Evolutionary conservation across 92 coral and sea anemone genomes (phyloP), one percentile per base, ranked within the genome.

Genomic region (Ricordea florida): DNA sequence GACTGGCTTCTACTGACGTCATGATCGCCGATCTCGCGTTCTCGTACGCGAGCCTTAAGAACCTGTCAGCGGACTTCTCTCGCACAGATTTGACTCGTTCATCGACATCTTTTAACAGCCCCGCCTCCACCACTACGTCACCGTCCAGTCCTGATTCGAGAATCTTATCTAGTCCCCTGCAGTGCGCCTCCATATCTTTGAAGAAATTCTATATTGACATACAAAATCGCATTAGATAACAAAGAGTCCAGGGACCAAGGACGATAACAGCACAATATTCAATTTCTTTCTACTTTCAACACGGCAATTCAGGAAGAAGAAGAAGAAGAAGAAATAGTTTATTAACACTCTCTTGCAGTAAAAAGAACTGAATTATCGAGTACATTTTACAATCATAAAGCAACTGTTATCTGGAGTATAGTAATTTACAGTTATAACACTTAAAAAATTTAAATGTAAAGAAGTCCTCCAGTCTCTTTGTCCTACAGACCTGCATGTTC

Each of bases 101-200:
- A 74, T 92, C 87, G 24, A 90, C 66, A 57, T 82, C 90, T 52
- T 87, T 64, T 7, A 94, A 80, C 27, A 94, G 67, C 3, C 82
- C 81, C 40, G 93, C 90, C 53, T 88, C 98, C 46, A 94, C 87
- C 35, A 47, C 78, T 43, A 85, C 85, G 46, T 84, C 92, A 3
- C 76, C 98, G 46, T 94, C 94, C 26, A 22, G 65, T 18, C 94
- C 86, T 22, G 71, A 55, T 50, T 78, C 89, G 28, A 86, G 26
- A 17, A 94, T 66, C 10, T 75, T 56, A n/a, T 87, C 83, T 25
- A 94, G 64, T 17, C 33, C 74, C 10, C 46, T 51, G 11, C 86
- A 83, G 66, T 87, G 77, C 32, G 63, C 79, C 37, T 87, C 92
- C 64, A 82, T 72, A 62, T 85, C 87, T 68, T 82, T 74, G 75